Evolutionary conservation across 2,113 vertebrate species (phyloP).

Genomic region (Pyrgilauda ruficollis): DNA sequence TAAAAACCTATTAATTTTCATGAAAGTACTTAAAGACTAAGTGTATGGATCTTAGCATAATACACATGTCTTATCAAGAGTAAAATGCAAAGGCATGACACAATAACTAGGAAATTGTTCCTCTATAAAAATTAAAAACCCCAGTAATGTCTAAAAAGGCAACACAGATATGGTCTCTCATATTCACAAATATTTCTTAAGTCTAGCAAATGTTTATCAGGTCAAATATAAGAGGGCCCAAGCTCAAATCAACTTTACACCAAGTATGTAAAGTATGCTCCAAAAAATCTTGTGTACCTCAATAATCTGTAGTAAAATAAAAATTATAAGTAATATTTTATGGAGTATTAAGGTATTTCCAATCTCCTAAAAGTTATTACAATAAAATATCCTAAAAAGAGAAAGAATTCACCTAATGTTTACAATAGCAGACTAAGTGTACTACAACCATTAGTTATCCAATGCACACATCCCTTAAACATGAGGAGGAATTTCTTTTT

Average conservation of each 20-base stretch:
- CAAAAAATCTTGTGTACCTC: background rate
- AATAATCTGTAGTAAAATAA: background rate
- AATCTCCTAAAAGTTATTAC: background rate
- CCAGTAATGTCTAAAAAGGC: background rate
- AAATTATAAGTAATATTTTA: background rate
- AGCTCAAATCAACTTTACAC: background rate
- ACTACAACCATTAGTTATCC: background rate
- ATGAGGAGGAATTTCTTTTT: background rate
- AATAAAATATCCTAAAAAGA: background rate
- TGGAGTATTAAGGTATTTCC: background rate
- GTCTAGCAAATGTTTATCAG: background rate
- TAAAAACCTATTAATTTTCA: background rate
- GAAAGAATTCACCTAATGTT: background rate
- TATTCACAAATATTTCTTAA: background rate
- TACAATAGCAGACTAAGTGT: background rate
- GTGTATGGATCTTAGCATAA: background rate
- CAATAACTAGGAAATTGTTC: background rate
- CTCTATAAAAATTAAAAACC: background rate
- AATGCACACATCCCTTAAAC: background rate
- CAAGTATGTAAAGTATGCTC: background rate
- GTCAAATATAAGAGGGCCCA: background rate
- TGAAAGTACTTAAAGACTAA: background rate
- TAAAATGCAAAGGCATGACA: background rate
- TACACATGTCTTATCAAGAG: background rate
- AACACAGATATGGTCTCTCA: background rate